These are phyloP conservation scores for Nanorana parkeri DNA, from an alignment of 2,113 vertebrate genomes.

Conservation along the genomic window DNA sequence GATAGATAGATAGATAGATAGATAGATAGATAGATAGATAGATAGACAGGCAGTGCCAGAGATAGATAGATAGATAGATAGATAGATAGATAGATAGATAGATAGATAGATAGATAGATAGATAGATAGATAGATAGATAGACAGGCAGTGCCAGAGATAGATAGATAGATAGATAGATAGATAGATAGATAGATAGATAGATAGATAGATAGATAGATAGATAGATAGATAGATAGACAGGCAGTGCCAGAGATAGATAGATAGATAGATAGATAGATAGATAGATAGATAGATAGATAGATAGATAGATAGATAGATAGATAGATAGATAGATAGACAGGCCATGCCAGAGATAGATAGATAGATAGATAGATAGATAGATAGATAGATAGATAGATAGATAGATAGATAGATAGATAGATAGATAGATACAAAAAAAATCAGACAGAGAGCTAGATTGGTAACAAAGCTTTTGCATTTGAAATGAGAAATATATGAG, in stretches of 20 bases:
- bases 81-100: slow-evolving; percentile 22
- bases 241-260: slow-evolving; percentile 17
- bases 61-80: slow-evolving; percentile 24
- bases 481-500: neutral
- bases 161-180: neutral
- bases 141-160: neutral
- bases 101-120: slow-evolving; percentile 18
- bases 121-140: slow-evolving; percentile 4
- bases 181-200: neutral
- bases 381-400: slow-evolving; percentile 2
- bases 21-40: slow-evolving; percentile 18
- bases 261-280: slow-evolving; percentile 7
- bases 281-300: slow-evolving; percentile 27
- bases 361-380: slow-evolving; percentile 28
- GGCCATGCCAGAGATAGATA: slow-evolving; percentile 22
- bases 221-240: slow-evolving; percentile 28
- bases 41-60: too few species aligned
- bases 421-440: neutral
- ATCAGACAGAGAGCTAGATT: neutral
- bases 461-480: neutral
- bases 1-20: slow-evolving; percentile 29
- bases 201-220: slow-evolving; percentile 33
- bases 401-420: neutral
- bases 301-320: slow-evolving; percentile 2
- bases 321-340: slow-evolving; percentile 34